These are phyloP conservation scores for Neuroterus valhalla DNA, from an alignment of 1,140 invertebrate genomes.

Conservation along the genomic window DNA sequence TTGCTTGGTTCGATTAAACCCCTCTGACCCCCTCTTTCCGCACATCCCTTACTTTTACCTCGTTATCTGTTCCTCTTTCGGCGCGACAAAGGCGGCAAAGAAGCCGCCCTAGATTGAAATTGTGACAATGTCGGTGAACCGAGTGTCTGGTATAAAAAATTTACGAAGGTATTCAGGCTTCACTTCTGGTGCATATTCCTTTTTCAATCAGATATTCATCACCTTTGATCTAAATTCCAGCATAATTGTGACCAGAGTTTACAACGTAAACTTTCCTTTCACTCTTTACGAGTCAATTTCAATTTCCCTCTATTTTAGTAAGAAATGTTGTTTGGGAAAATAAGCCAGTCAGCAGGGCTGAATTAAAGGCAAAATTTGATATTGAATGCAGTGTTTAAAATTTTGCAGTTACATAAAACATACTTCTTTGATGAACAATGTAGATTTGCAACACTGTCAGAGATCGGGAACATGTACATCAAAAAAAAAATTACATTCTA, in stretches of 20 bases:
- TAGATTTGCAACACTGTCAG: too few relatives aligned
- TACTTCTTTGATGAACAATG: too few relatives aligned
- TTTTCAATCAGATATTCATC: not conserved
- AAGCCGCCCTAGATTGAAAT: constrained; percentile 28
- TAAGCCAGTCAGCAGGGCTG: too few relatives aligned
- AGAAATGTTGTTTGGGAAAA: too few relatives aligned
- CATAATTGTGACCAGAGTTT: not conserved
- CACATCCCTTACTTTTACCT: constrained; percentile 19
- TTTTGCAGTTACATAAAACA: too few relatives aligned
- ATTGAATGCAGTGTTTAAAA: too few relatives aligned
- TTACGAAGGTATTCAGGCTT: not conserved
- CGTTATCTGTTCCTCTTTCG: constrained; percentile 29
- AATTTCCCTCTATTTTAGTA: too few relatives aligned
- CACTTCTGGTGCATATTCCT: not conserved
- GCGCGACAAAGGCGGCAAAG: constrained; percentile 17
- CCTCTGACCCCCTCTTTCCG: not conserved
- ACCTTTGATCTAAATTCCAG: constrained; percentile 2
- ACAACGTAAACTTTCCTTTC: too few relatives aligned
- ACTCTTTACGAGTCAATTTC: too few relatives aligned
- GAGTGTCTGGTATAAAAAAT: constrained; percentile 22
- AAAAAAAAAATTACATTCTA: too few relatives aligned
- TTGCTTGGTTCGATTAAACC: constrained; percentile 4
- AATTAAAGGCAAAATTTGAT: too few relatives aligned
- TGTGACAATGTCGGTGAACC: constrained; percentile 23
- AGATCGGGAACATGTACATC: too few relatives aligned